These are phyloP conservation scores for Drosophila quadrilineata DNA, from an alignment of 1,140 invertebrate species.

Conservation along the genomic window DNA sequence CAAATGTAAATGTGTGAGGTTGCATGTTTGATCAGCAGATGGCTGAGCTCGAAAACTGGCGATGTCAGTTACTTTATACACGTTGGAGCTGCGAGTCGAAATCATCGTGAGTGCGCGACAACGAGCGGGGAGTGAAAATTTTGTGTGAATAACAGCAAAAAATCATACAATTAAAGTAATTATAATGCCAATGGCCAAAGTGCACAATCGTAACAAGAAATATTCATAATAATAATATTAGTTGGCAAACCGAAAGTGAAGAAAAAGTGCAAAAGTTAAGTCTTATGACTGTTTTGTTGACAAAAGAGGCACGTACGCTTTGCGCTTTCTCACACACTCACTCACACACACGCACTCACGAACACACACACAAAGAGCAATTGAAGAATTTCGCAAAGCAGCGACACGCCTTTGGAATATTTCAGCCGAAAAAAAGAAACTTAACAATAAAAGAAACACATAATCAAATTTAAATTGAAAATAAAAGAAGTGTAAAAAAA, in stretches of 20 bases:
- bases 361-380: slow-evolving; percentile 9
- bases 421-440: slow-evolving; percentile 9
- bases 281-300: slow-evolving; percentile 54
- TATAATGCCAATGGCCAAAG: slow-evolving; percentile 26
- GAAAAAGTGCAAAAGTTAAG: slow-evolving; percentile 51
- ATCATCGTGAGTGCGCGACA: slow-evolving; percentile 23
- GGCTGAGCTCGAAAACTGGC: slow-evolving; percentile 28
- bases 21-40: slow-evolving; percentile 32
- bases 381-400: slow-evolving; percentile 23
- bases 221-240: slow-evolving; percentile 10
- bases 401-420: slow-evolving; percentile 47
- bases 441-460: slow-evolving; percentile 4
- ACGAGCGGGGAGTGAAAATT: background rate
- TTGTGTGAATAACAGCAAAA: slow-evolving; percentile 21
- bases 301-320: slow-evolving; percentile 73
- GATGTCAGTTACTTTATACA: slow-evolving; percentile 64
- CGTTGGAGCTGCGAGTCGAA: slow-evolving; percentile 58
- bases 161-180: slow-evolving; percentile 32
- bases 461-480: slow-evolving; percentile 2
- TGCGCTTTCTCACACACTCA: slow-evolving; percentile 65
- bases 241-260: slow-evolving; percentile 46
- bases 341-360: slow-evolving; percentile 9
- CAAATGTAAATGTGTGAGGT: slow-evolving; percentile 1
- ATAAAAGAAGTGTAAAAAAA: slow-evolving; percentile 15
- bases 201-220: slow-evolving; percentile 13